Conservation (phyloP, 2,113 vertebrate species). For the Phyllopteryx taeniolatus region DNA sequence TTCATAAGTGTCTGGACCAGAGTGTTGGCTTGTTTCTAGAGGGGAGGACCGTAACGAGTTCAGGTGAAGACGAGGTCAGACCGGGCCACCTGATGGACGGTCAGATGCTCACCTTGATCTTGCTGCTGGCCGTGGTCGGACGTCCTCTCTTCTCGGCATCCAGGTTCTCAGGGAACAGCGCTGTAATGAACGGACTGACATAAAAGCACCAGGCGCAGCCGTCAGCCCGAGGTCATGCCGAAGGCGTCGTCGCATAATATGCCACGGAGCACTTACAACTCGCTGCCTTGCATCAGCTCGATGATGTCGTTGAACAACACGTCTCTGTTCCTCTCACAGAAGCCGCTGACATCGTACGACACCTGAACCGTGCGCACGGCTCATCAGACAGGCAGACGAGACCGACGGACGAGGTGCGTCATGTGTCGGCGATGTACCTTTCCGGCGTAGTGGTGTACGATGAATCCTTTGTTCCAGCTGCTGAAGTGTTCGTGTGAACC, state of each 20-base stretch:
- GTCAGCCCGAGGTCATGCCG: neutral
- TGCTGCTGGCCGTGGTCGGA: slow-evolving; percentile 72
- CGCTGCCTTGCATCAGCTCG: slow-evolving; percentile 84
- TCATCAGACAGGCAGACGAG: neutral
- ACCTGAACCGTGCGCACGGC: slow-evolving; percentile 61
- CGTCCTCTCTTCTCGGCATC: slow-evolving; percentile 77
- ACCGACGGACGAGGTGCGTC: neutral
- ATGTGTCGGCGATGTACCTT: slow-evolving; percentile 61
- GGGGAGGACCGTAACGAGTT: neutral
- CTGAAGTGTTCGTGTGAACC: slow-evolving; percentile 80
- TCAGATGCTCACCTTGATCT: slow-evolving; percentile 74
- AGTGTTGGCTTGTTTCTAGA: slow-evolving; percentile 80
- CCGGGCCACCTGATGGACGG: too few species aligned
- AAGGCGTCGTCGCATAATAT: neutral
- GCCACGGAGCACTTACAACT: slow-evolving; percentile 71
- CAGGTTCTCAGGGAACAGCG: slow-evolving; percentile 77
- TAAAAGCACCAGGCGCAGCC: slow-evolving; percentile 21
- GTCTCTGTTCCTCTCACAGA: slow-evolving; percentile 82
- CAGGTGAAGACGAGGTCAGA: neutral
- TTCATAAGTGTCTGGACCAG: slow-evolving; percentile 80
- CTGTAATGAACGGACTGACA: slow-evolving; percentile 73
- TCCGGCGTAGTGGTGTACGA: slow-evolving; percentile 81
- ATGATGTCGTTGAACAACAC: slow-evolving; percentile 82
- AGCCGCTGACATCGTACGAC: slow-evolving; percentile 77
- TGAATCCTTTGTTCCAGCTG: slow-evolving; percentile 82